Evolutionary conservation across 2,888 invertebrate species (phyloP).

Genomic region (Stenchaetothrips biformis): DNA sequence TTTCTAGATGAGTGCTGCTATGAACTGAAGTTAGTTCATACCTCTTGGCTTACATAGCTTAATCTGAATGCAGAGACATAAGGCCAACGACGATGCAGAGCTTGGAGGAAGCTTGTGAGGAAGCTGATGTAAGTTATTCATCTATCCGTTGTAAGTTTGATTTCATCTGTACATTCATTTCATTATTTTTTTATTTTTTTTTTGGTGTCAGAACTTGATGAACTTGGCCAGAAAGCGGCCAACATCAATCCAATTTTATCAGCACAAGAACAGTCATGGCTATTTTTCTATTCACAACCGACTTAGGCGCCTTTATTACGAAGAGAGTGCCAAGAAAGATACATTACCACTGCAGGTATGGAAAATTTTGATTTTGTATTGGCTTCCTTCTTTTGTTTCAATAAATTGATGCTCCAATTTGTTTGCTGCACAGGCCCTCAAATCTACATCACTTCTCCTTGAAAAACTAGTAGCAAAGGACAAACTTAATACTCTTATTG

Average conservation of each 20-base stretch:
- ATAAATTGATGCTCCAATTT: constrained; percentile 20
- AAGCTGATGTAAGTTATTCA: constrained; percentile 56
- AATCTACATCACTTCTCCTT: constrained; percentile 66
- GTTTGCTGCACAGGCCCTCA: constrained; percentile 49
- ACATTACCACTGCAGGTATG: constrained; percentile 32
- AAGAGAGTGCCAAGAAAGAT: constrained; percentile 45
- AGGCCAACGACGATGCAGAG: constrained; percentile 54
- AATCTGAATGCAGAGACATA: constrained; percentile 3
- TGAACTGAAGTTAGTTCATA: background rate
- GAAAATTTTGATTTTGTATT: constrained; percentile 21
- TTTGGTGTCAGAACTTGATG: constrained; percentile 1
- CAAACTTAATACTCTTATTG: constrained; percentile 79
- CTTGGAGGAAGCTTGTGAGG: constrained; percentile 61
- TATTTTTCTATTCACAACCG: constrained; percentile 47
- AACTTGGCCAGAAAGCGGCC: constrained; percentile 4
- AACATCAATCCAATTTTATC: constrained; percentile 36
- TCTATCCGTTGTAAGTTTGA: constrained; percentile 13
- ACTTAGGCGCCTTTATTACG: constrained; percentile 46
- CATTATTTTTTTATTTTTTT: constrained; percentile 29
- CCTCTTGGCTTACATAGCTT: background rate
- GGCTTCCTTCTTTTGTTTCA: constrained; percentile 22
- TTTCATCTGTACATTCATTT: constrained; percentile 36
- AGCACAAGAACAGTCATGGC: constrained; percentile 34
- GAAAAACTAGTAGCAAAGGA: constrained; percentile 80
- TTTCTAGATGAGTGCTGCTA: background rate